A percentile compares a stretch with the other conserved stretches of the same genome.
These are phyloP conservation scores for Chloroceryle aenea DNA, from an alignment of 2,113 vertebrate species.

Conservation along the genomic window DNA sequence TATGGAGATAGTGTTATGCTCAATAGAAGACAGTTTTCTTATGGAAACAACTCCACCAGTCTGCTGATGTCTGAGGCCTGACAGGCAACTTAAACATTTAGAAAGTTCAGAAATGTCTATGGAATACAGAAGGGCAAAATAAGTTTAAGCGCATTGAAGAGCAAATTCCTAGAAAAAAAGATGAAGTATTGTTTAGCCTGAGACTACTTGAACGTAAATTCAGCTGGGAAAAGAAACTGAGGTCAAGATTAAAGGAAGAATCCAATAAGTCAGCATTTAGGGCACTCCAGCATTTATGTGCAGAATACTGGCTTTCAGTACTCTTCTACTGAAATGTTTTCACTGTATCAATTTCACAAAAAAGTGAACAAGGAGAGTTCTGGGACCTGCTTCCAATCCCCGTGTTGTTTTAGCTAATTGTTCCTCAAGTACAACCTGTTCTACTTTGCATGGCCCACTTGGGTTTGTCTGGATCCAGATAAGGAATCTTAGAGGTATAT, in stretches of 20 bases:
- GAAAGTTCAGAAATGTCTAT: not conserved
- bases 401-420: not conserved
- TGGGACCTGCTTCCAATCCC: not conserved
- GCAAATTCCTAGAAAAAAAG: constrained; percentile 25
- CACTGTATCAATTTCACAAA: not conserved
- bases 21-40: not conserved
- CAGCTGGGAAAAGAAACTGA: constrained; percentile 1
- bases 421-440: not conserved
- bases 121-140: not conserved
- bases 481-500: not conserved
- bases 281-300: not conserved
- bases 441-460: not conserved
- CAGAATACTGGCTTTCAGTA: not conserved
- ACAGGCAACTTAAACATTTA: not conserved
- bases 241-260: constrained; percentile 18
- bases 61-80: not conserved
- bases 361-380: not conserved
- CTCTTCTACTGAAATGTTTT: not conserved
- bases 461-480: not conserved
- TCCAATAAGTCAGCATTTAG: constrained; percentile 16
- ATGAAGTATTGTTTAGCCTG: not conserved
- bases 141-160: not conserved
- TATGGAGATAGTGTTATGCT: not conserved
- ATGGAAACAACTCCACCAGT: not conserved
- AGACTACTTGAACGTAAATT: not conserved